phyloP scores from a whole-genome alignment of 2,888 invertebrate species.

The Spilarctia lutea region DNA sequence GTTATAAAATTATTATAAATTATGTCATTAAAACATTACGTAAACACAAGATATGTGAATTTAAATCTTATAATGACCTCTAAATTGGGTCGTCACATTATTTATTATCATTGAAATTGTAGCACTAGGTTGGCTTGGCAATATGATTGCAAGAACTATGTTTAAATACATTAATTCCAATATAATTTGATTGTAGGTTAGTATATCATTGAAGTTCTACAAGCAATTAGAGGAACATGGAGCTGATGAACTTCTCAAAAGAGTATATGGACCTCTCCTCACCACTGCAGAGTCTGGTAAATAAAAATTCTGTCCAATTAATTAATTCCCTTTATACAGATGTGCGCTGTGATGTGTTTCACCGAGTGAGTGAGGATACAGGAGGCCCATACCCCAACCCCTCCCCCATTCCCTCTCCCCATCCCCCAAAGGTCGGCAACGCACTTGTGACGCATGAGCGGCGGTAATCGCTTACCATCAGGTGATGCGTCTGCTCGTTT shows the following conservation, averaged over 20 bases:
- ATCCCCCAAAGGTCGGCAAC: too few relatives aligned
- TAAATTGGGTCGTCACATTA: background rate
- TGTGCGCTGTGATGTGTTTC: too few relatives aligned
- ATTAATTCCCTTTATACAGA: background rate
- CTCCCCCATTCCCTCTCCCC: too few relatives aligned
- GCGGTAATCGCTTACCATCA: too few relatives aligned
- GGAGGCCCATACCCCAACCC: too few relatives aligned
- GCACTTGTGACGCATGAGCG: too few relatives aligned
- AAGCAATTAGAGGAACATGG: slow-evolving; percentile 99
- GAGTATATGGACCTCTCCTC: slow-evolving; percentile 95
- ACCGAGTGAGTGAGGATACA: too few relatives aligned
- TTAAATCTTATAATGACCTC: too few relatives aligned
- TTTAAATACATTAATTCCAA: background rate
- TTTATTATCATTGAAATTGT: background rate
- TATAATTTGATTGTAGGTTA: slow-evolving; percentile 89
- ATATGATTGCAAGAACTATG: background rate
- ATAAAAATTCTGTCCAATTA: slow-evolving; percentile 3
- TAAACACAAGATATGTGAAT: too few relatives aligned
- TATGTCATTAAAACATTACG: too few relatives aligned
- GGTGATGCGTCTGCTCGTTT: too few relatives aligned
- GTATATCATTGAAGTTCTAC: slow-evolving; percentile 99
- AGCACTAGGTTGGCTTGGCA: background rate
- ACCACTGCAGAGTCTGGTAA: slow-evolving; percentile 95
- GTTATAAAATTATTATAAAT: too few relatives aligned
- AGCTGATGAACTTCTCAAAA: slow-evolving; percentile 97